Evolutionary conservation across 2,888 invertebrate genomes (phyloP).

Genomic region (Eubasilissa splendida): DNA sequence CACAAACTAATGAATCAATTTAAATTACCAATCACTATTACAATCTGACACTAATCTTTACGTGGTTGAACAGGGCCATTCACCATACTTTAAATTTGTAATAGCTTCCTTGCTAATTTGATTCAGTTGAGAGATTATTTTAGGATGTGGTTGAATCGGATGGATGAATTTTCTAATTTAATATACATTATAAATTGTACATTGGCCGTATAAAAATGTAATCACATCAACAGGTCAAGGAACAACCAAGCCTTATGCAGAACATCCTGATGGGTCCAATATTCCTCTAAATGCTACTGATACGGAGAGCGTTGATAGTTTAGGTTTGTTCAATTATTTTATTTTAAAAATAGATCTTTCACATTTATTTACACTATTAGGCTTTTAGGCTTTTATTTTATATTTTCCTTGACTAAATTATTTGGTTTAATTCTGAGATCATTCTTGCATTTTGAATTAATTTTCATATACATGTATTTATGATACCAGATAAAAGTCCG

Average conservation of each 20-base stretch:
- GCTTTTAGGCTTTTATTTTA: too few species aligned
- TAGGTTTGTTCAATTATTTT: slow-evolving; percentile 62
- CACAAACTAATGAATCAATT: too few species aligned
- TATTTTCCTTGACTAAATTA: too few species aligned
- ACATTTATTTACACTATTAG: too few species aligned
- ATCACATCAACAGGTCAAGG: slow-evolving; percentile 45
- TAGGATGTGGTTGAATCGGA: neutral
- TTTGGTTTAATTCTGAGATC: too few species aligned
- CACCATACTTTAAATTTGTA: too few species aligned
- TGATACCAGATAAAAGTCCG: slow-evolving; percentile 69
- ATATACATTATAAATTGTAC: too few species aligned
- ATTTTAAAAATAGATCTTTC: too few species aligned
- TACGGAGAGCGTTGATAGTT: slow-evolving; percentile 69
- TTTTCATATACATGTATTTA: neutral
- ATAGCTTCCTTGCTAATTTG: neutral
- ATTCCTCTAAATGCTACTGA: slow-evolving; percentile 69
- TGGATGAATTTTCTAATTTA: too few species aligned
- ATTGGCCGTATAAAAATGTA: neutral
- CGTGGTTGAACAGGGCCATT: too few species aligned
- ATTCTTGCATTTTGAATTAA: neutral
- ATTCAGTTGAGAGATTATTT: neutral
- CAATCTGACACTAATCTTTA: too few species aligned
- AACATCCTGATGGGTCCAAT: slow-evolving; percentile 66
- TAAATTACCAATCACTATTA: too few species aligned
- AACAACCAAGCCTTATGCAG: slow-evolving; percentile 55